phyloP scores from a whole-genome alignment of 2,113 vertebrate genomes.

The Neoarius graeffei region DNA sequence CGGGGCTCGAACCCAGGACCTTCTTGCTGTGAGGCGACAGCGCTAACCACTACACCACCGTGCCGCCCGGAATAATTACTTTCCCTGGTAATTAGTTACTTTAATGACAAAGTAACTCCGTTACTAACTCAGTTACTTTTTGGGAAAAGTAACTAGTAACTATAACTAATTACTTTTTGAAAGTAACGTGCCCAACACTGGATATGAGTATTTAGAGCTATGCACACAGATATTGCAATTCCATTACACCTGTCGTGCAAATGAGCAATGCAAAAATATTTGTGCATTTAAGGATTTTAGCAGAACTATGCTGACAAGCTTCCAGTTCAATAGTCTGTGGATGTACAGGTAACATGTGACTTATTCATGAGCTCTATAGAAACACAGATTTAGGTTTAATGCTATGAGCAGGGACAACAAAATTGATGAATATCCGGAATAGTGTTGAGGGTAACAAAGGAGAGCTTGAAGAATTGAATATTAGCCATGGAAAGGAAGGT shows the following conservation, averaged over 20 bases:
- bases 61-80: no score
- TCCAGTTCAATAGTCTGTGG: conserved; percentile 59
- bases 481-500: conserved; percentile 17
- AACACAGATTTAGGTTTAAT: conserved; percentile 44
- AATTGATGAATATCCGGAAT: background rate
- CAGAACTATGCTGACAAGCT: conserved; percentile 62
- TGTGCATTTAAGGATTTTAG: background rate
- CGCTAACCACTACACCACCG: no score
- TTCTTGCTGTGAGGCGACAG: no score
- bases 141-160: no score
- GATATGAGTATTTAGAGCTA: background rate
- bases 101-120: no score
- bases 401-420: conserved; percentile 44
- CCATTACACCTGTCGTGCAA: background rate
- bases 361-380: background rate
- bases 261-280: background rate
- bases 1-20: no score
- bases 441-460: background rate
- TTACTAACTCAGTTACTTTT: no score
- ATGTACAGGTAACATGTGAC: conserved; percentile 61
- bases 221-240: background rate
- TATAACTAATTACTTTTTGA: no score
- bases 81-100: no score
- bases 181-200: no score
- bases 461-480: conserved; percentile 39